phyloP scores from a whole-genome alignment of 2,888 invertebrate species.

The Caenorhabditis wallacei region DNA sequence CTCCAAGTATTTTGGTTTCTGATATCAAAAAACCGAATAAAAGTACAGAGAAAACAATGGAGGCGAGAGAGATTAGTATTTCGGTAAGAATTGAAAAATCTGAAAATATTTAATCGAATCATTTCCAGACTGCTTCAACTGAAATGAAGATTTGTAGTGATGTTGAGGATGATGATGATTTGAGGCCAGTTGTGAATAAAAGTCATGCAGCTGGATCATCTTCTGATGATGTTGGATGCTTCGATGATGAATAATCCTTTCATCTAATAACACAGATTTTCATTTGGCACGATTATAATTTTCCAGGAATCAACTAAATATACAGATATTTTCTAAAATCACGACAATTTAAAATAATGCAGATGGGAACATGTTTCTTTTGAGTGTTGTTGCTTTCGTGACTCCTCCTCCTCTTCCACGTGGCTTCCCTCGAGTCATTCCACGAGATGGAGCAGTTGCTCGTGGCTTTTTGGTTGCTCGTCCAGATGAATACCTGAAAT shows the following conservation, averaged over 20 bases:
- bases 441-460: conserved; percentile 23
- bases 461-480: conserved; percentile 38
- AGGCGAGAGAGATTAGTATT: neutral
- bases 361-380: conserved; percentile 31
- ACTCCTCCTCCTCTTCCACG: conserved; percentile 25
- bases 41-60: conserved; percentile 17
- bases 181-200: neutral
- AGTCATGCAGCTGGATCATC: neutral
- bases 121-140: neutral
- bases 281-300: neutral
- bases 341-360: conserved; percentile 21
- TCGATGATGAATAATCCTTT: neutral
- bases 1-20: conserved; percentile 55
- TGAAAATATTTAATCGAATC: too few relatives aligned
- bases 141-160: neutral
- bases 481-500: conserved; percentile 36
- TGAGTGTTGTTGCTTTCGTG: neutral
- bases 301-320: neutral
- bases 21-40: conserved; percentile 32
- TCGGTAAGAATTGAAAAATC: too few relatives aligned
- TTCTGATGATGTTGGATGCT: neutral
- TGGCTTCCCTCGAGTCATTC: neutral
- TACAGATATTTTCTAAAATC: neutral
- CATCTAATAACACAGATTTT: neutral
- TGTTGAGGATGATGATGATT: neutral